A percentile compares a stretch with the other conserved stretches of the same genome.
phyloP scores from a whole-genome alignment of 2,113 vertebrate genomes.

The Opisthocomus hoazin region DNA sequence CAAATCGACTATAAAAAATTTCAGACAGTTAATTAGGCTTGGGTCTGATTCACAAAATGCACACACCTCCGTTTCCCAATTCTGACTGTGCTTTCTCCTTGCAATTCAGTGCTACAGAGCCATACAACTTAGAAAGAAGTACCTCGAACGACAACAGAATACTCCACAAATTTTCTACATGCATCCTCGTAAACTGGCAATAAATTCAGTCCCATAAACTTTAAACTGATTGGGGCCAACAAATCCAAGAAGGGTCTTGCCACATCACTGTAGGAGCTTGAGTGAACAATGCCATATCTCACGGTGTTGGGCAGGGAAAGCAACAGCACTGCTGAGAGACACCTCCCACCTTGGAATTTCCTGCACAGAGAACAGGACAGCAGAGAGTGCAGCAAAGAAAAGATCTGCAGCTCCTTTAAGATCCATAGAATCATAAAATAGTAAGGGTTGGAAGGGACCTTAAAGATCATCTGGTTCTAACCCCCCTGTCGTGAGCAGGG shows the following conservation, averaged over 20 bases:
- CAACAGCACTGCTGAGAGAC: not conserved
- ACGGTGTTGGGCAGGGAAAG: fast-evolving
- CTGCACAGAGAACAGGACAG: not conserved
- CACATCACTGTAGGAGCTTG: not conserved
- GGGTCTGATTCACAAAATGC: not conserved
- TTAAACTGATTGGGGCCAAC: not conserved
- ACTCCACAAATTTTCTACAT: not conserved
- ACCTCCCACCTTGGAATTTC: not conserved
- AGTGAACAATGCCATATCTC: not conserved
- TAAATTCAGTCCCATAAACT: not conserved
- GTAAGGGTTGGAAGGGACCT: no score
- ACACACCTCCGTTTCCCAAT: not conserved
- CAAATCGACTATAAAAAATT: not conserved
- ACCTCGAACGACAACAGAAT: fast-evolving
- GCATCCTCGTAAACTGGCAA: not conserved
- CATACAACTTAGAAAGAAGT: not conserved
- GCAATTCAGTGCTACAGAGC: not conserved
- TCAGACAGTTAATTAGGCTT: not conserved
- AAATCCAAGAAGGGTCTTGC: not conserved
- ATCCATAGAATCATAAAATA: no score
- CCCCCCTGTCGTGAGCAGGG: no score
- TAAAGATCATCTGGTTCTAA: no score
- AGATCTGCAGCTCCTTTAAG: not conserved
- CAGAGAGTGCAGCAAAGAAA: not conserved
- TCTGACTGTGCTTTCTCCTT: not conserved